These are phyloP conservation scores for Chrysopilus asiliformis DNA, from an alignment of 2,888 invertebrate genomes.

Conservation along the genomic window DNA sequence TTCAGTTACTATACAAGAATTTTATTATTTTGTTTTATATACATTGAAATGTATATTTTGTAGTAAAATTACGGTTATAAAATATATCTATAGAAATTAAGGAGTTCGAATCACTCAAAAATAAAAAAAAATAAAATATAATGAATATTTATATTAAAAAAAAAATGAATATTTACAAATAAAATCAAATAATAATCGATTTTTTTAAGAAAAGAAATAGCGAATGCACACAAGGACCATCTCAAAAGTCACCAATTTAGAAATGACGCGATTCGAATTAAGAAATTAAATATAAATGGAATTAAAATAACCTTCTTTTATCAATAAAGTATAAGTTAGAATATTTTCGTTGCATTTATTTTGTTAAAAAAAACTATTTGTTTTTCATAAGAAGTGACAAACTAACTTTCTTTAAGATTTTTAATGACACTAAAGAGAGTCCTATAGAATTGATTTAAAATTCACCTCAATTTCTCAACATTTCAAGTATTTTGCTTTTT, in stretches of 20 bases:
- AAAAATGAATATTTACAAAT: slow-evolving; percentile 3
- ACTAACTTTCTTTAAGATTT: slow-evolving; percentile 6
- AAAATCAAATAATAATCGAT: slow-evolving; percentile 4
- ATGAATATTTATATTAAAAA: slow-evolving; percentile 12
- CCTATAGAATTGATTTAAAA: neutral
- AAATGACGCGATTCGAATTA: slow-evolving; percentile 15
- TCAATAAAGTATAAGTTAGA: no score
- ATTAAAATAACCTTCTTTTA: no score
- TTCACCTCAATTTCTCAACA: neutral
- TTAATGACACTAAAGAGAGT: neutral
- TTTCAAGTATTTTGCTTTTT: slow-evolving; percentile 1
- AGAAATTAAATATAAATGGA: slow-evolving; percentile 1
- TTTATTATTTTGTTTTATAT: no score
- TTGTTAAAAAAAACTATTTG: slow-evolving; percentile 16
- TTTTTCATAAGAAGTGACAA: slow-evolving; percentile 15
- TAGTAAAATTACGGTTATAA: no score
- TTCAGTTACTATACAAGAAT: no score
- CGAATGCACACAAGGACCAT: slow-evolving; percentile 62
- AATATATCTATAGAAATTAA: no score
- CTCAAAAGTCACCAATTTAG: slow-evolving; percentile 77
- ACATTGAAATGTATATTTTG: no score
- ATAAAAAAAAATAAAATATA: slow-evolving; percentile 11
- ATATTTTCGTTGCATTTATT: no score
- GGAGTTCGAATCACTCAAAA: no score
- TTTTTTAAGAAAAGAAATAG: slow-evolving; percentile 11